Percentiles rank a stretch among this genome's conserved stretches.
These are phyloP conservation scores for Caenorhabditis uteleia DNA, from an alignment of 2,888 invertebrate genomes.

Conservation along the genomic window DNA sequence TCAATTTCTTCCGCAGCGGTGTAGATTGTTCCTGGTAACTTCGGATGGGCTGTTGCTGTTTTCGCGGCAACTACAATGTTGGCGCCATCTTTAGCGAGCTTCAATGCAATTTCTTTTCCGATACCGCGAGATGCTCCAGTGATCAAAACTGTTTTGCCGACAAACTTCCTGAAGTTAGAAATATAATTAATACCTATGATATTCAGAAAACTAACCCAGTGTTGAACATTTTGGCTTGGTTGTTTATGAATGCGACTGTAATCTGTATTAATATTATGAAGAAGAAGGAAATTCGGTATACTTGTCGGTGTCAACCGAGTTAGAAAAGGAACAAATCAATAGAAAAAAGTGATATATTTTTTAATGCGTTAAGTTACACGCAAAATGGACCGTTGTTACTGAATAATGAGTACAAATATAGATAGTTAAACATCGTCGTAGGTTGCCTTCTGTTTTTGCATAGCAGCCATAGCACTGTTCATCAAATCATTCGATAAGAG, in stretches of 20 bases:
- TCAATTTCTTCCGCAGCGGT: conserved; percentile 86
- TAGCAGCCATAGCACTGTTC: conserved; percentile 80
- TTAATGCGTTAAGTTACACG: too few species aligned
- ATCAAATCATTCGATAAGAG: conserved; percentile 86
- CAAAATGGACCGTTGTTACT: too few species aligned
- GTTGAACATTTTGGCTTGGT: conserved; percentile 34
- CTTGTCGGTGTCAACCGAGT: too few species aligned
- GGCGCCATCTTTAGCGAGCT: conserved; percentile 79
- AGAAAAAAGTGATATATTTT: too few species aligned
- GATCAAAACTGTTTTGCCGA: conserved; percentile 45
- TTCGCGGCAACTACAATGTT: conserved; percentile 90
- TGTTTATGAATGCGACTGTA: too few species aligned
- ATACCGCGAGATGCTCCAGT: conserved; percentile 55
- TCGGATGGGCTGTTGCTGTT: conserved; percentile 87
- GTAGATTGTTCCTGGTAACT: conserved; percentile 89
- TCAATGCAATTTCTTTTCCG: conserved; percentile 52
- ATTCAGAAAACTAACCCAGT: conserved; percentile 16
- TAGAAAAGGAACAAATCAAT: background rate
- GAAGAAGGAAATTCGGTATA: too few species aligned
- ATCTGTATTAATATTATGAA: too few species aligned
- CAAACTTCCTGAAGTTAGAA: conserved; percentile 45
- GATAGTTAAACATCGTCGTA: conserved; percentile 50
- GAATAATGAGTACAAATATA: too few species aligned
- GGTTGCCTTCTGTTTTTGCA: conserved; percentile 50
- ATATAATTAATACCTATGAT: background rate